These are phyloP conservation scores for Leucophenga maculata DNA, from an alignment of 2,888 invertebrate species.

Conservation along the genomic window DNA sequence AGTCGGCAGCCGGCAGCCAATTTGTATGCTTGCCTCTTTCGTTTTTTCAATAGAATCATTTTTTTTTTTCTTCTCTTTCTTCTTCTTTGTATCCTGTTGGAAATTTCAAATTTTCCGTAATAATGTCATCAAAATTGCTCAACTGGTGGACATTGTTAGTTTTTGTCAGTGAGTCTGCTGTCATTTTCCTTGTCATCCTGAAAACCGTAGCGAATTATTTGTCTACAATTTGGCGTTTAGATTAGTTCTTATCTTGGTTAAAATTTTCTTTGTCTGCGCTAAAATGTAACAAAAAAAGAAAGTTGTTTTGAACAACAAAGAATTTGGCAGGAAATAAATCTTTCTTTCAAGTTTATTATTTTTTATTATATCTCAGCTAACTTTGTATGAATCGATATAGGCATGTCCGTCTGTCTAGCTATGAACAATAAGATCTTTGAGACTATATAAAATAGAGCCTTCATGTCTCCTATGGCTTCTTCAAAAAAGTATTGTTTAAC, in stretches of 20 bases:
- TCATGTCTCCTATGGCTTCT: too few relatives aligned
- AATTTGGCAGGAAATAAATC: background rate
- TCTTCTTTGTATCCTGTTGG: background rate
- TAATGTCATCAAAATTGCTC: slow-evolving; percentile 1
- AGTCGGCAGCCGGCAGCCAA: background rate
- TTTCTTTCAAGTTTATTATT: too few relatives aligned
- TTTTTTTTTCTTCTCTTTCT: background rate
- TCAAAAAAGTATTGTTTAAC: too few relatives aligned
- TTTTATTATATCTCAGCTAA: too few relatives aligned
- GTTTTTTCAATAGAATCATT: background rate
- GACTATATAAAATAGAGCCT: background rate
- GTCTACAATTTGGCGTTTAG: background rate
- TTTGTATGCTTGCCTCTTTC: too few relatives aligned
- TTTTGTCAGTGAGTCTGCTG: background rate
- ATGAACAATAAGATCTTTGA: too few relatives aligned
- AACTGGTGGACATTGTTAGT: slow-evolving; percentile 1
- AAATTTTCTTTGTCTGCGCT: background rate
- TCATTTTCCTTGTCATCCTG: background rate
- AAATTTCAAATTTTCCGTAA: background rate
- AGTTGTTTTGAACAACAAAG: background rate
- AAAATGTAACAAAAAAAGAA: too few relatives aligned
- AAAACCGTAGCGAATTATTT: slow-evolving; percentile 4
- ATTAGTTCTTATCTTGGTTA: too few relatives aligned
- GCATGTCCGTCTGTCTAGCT: too few relatives aligned
- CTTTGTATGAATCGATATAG: too few relatives aligned